Evolutionary conservation across 2,888 invertebrate species (phyloP).

Genomic region (Metallyticus violacea): DNA sequence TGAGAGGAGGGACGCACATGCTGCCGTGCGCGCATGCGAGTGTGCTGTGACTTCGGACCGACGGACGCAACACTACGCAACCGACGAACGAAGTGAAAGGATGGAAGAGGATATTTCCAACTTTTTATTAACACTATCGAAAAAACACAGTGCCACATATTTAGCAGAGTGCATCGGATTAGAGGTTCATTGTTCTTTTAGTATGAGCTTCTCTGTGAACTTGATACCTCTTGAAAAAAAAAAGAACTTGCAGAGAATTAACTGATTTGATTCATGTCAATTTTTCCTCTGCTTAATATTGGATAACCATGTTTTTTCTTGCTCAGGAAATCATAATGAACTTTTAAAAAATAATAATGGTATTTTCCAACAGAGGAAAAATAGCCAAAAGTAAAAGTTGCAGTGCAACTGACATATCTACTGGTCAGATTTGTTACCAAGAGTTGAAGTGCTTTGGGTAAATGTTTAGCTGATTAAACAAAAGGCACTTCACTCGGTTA

Average conservation of each 20-base stretch:
- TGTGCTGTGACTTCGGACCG: conserved; percentile 28
- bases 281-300: conserved; percentile 31
- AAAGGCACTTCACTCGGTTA: conserved; percentile 35
- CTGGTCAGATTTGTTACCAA: conserved; percentile 35
- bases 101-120: conserved; percentile 25
- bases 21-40: conserved; percentile 25
- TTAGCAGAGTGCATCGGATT: conserved; percentile 5
- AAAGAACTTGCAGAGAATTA: too few species aligned
- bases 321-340: conserved; percentile 33
- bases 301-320: conserved; percentile 32
- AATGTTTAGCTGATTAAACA: conserved; percentile 22
- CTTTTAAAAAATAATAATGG: conserved; percentile 27
- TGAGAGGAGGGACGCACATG: conserved; percentile 34
- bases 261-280: conserved; percentile 21
- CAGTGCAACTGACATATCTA: conserved; percentile 35
- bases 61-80: conserved; percentile 27
- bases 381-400: conserved; percentile 25
- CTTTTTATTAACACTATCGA: conserved; percentile 6
- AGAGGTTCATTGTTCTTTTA: neutral
- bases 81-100: conserved; percentile 13
- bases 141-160: conserved; percentile 12
- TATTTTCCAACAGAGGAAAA: conserved; percentile 28
- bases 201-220: too few species aligned
- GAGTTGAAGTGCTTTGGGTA: conserved; percentile 34
- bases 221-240: too few species aligned